These are phyloP conservation scores for Drosophila merina DNA, from an alignment of 2,888 invertebrate species.

Conservation along the genomic window DNA sequence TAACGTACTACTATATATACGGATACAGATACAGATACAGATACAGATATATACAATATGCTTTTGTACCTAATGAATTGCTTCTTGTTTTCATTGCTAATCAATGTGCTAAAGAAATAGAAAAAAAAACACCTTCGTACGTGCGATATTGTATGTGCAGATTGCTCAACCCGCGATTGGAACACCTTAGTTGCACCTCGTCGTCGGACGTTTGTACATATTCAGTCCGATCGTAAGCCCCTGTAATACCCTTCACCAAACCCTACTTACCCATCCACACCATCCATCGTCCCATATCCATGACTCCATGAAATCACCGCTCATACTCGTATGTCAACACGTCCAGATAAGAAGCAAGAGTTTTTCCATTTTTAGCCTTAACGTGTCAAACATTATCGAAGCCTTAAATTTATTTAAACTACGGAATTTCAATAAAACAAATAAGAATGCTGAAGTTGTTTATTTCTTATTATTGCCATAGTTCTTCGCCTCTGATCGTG, in stretches of 20 bases:
- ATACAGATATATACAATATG: conserved; percentile 56
- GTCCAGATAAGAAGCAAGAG: conserved; percentile 59
- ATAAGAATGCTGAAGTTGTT: conserved; percentile 34
- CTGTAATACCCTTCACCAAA: conserved; percentile 18
- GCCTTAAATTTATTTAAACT: conserved; percentile 76
- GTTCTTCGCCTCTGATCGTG: not conserved
- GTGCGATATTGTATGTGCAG: conserved; percentile 35
- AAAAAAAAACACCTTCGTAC: conserved; percentile 13
- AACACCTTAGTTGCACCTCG: conserved; percentile 15
- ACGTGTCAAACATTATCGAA: conserved; percentile 68
- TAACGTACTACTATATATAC: conserved; percentile 50
- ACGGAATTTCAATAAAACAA: conserved; percentile 69
- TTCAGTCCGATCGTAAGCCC: conserved; percentile 38
- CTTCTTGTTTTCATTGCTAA: conserved; percentile 62
- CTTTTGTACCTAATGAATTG: conserved; percentile 77
- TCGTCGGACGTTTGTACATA: conserved; percentile 39
- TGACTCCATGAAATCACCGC: conserved; percentile 27
- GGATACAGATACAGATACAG: conserved; percentile 40
- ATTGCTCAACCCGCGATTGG: conserved; percentile 23
- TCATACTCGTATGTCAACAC: conserved; percentile 3
- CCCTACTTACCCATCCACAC: conserved; percentile 11
- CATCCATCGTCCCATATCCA: conserved; percentile 25
- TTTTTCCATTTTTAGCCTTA: conserved; percentile 78
- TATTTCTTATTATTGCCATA: not conserved
- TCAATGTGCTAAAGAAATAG: conserved; percentile 14